Base-by-base conservation (phyloP, 2,888 invertebrate genomes). In the Athalia cordata region DNA sequence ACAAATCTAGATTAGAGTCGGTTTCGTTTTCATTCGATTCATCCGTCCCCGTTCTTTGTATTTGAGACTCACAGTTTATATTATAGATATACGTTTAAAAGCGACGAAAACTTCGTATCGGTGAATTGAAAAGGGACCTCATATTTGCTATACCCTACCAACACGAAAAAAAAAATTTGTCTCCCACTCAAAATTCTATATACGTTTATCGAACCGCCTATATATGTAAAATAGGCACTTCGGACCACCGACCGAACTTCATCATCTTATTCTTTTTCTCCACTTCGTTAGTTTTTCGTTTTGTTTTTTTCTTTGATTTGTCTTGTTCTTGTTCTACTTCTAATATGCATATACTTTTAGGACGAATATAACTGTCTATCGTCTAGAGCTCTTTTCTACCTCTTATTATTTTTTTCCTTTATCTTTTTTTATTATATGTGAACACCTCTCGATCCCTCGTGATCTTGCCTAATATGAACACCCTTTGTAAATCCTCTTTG, bases 401-500 rank as follows among this genome's bases (percentile, higher is more conserved):
- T 29, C 29, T 29, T 29, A 29, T 29, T 29, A 29, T 29, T 68
- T 64, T 68, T 52, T 68, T 50, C 55, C 13, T 50, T 50, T 45
- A 13, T 59, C 55, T 59, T 47, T 72, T 67, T 59, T 57, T 72
- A 59, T 72, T 45, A 13, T 47, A 29, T 29, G 29, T 29, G 8
- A 72, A 72, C 72, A 72, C 72, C 57, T 72, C 52, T 72, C 13
- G 57, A 47, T 47, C 47, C 59, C 57, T 59, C 72, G 59, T 72
- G 72, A 72, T 72, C 72, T 59, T 59, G 72, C 72, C 57, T 72
- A 72, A 72, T 57, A 47, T 11, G 57, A 72, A 45, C 29, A 52
- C 29, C 45, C 47, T 55, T 57, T 59, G 70, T 70, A 57, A 57
- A 57, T 70, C 57, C 57, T 57, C 11, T n/a, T 55, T 29, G 29